Percentiles rank a stretch among this genome's conserved stretches.
Conservation (phyloP, 2,888 invertebrate species). For the Drosophila tripunctata region DNA sequence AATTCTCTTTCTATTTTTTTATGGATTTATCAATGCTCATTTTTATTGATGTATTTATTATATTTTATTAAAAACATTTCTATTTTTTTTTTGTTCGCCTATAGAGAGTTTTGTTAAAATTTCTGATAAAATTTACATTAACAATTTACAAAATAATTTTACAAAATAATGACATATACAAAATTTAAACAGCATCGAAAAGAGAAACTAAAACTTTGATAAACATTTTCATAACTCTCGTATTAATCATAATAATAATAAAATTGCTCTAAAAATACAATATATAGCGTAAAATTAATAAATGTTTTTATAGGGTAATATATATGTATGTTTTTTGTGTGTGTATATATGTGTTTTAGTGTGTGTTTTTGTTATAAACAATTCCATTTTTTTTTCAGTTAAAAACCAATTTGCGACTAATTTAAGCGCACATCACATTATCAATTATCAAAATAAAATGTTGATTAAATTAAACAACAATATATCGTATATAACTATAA, state of each 20-base stretch:
- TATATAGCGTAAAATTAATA: slow-evolving; percentile 65
- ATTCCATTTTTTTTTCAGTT: slow-evolving; percentile 61
- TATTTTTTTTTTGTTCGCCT: too few species aligned
- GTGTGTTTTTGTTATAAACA: slow-evolving; percentile 36
- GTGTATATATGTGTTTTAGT: slow-evolving; percentile 10
- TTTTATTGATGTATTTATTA: too few species aligned
- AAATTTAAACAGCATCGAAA: too few species aligned
- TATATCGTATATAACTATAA: background rate
- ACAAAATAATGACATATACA: too few species aligned
- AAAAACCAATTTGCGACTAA: slow-evolving; percentile 68
- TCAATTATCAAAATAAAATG: slow-evolving; percentile 34
- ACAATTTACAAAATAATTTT: too few species aligned
- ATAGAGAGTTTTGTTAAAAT: too few species aligned
- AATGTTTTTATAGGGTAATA: background rate
- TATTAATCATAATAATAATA: slow-evolving; percentile 54
- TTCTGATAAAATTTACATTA: too few species aligned
- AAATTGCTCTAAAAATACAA: slow-evolving; percentile 76
- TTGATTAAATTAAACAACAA: background rate
- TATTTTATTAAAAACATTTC: too few species aligned
- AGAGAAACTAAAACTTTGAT: slow-evolving; percentile 45
- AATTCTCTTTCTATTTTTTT: too few species aligned
- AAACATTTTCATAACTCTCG: slow-evolving; percentile 57
- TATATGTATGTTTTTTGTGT: slow-evolving; percentile 33
- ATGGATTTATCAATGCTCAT: too few species aligned
- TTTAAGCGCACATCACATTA: slow-evolving; percentile 70